Conservation (phyloP, 2,888 invertebrate species). For the Encarsia formosa region DNA sequence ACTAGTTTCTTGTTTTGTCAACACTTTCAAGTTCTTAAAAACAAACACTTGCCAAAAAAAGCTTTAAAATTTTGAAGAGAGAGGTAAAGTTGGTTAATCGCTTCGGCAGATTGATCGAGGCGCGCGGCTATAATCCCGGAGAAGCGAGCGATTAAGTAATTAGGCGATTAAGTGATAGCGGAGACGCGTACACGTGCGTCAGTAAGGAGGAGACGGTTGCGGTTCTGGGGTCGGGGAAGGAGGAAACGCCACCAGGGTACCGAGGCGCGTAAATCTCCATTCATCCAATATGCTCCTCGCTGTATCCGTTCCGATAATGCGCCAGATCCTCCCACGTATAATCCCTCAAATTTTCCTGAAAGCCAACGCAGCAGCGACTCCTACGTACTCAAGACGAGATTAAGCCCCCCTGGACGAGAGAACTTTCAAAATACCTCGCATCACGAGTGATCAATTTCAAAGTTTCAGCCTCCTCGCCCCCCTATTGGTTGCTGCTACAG, state of each 20-base stretch:
- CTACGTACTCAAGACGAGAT: too few relatives aligned
- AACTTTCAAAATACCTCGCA: slow-evolving; percentile 21
- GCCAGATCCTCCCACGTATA: too few relatives aligned
- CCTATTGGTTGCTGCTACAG: not conserved
- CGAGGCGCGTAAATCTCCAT: slow-evolving; percentile 24
- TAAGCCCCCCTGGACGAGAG: slow-evolving; percentile 7
- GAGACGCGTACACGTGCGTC: slow-evolving; percentile 8
- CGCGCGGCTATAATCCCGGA: too few relatives aligned
- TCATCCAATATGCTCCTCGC: slow-evolving; percentile 21
- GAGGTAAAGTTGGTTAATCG: too few relatives aligned
- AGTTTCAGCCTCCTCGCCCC: slow-evolving; percentile 6
- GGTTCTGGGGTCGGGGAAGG: slow-evolving; percentile 1
- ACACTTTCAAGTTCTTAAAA: too few relatives aligned
- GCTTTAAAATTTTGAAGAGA: too few relatives aligned
- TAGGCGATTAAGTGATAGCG: slow-evolving; percentile 37
- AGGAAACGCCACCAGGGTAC: too few relatives aligned
- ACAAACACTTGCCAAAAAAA: too few relatives aligned
- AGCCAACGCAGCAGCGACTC: too few relatives aligned
- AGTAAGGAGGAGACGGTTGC: slow-evolving; percentile 15
- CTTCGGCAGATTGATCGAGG: too few relatives aligned
- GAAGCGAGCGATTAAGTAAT: slow-evolving; percentile 34
- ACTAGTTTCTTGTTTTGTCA: too few relatives aligned
- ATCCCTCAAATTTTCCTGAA: slow-evolving; percentile 24
- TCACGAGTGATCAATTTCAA: slow-evolving; percentile 22
- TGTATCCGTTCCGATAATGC: slow-evolving; percentile 3